These are phyloP conservation scores for Saguinus imperator DNA, from an alignment of 2,113 vertebrate genomes.

Conservation along the genomic window DNA sequence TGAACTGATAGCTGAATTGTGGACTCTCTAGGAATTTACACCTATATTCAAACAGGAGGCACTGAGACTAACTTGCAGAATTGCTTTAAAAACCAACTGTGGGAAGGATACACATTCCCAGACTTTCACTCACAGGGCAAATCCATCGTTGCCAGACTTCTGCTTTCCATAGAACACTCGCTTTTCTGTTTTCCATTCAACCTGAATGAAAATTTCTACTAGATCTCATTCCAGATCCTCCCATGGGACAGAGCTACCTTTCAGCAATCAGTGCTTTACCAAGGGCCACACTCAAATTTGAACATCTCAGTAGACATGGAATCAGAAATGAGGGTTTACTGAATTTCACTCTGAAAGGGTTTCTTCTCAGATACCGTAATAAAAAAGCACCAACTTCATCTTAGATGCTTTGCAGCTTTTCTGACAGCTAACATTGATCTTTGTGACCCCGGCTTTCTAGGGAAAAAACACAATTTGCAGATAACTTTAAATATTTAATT, in stretches of 20 bases:
- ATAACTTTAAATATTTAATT: background rate
- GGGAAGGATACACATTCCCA: background rate
- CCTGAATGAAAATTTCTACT: constrained; percentile 46
- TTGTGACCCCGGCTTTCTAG: constrained; percentile 38
- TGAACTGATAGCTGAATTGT: background rate
- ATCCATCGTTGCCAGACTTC: constrained; percentile 28
- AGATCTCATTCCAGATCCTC: constrained; percentile 38
- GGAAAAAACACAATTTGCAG: background rate
- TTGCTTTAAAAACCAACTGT: constrained; percentile 4
- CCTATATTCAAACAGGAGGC: background rate
- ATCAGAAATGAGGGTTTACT: constrained; percentile 44
- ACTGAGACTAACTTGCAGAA: background rate
- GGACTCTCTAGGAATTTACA: background rate
- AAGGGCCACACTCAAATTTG: background rate
- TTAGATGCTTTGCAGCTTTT: background rate
- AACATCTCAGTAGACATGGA: background rate
- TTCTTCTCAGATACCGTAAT: constrained; percentile 7
- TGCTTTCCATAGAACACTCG: background rate
- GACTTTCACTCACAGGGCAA: background rate
- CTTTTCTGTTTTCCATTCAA: constrained; percentile 51
- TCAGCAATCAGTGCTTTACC: background rate
- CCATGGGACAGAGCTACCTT: background rate
- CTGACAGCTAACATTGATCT: background rate
- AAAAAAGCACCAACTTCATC: constrained; percentile 23
- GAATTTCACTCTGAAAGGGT: constrained; percentile 3